Conservation (phyloP, 2,797 vertebrate genomes). For the Okamejei kenojei region DNA sequence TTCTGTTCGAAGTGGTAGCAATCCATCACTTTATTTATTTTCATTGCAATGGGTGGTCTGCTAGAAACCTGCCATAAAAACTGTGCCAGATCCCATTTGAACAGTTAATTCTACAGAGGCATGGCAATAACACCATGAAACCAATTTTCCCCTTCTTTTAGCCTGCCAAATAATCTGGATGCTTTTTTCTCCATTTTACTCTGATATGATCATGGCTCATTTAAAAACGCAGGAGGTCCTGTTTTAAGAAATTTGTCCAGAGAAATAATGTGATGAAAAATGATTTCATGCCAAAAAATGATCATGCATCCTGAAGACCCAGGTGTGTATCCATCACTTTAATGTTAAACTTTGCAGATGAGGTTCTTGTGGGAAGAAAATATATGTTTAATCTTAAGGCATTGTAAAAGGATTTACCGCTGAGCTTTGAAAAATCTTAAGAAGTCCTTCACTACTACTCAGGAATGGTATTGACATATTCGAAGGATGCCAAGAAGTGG, state of each 20-base stretch:
- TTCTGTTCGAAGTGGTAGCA: not conserved
- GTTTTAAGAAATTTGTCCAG: not conserved
- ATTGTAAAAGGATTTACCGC: conserved; percentile 11
- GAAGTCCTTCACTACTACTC: not conserved
- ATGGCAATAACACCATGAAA: not conserved
- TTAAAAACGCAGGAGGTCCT: not conserved
- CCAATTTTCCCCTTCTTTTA: not conserved
- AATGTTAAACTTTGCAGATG: not conserved
- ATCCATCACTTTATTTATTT: conserved; percentile 10
- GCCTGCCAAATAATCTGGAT: not conserved
- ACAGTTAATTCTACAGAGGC: not conserved
- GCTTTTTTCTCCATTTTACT: not conserved
- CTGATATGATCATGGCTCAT: conserved; percentile 1
- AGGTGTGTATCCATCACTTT: not conserved
- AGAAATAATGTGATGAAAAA: not conserved
- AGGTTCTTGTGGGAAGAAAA: not conserved
- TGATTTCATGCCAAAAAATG: not conserved
- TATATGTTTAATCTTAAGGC: not conserved
- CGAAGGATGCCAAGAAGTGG: not conserved
- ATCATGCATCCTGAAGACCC: not conserved
- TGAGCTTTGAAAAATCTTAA: not conserved
- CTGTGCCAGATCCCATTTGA: not conserved
- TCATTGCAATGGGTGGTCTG: conserved; percentile 8
- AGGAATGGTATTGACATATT: not conserved
- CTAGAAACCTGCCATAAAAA: not conserved